Base-by-base conservation (phyloP, 2,113 vertebrate genomes). In the Upupa epops region DNA sequence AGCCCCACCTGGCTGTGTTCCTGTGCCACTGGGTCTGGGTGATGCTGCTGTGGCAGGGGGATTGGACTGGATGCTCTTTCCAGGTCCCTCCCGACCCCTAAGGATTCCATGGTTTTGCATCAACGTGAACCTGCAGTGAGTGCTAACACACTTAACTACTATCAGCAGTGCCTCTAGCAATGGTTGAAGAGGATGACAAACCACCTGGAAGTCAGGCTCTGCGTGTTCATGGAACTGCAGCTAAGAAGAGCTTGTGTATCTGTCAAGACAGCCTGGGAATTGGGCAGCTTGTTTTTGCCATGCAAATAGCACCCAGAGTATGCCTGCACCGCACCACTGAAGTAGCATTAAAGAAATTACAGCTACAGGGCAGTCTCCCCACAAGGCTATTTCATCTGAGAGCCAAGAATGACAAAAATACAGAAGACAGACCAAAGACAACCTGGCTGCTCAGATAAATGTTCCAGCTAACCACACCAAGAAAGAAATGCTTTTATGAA, bases 401-500 rank as follows among this genome's bases (percentile, higher is more conserved):
- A 89, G 88, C 80, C 80, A 92, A 90, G 80, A 92, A 95, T 54
- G 37, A 42, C 64, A 78, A 75, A 91, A 94, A 86, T 40, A 93
- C 3, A 82, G 28, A 61, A 87, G 59, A 78, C 1, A 91, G 79
- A 95, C 92, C 70, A 88, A 95, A 92, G 86, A 88, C 58, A 93
- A 83, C 54, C 31, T 77, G 83, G 86, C 56, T 86, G 32, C 78
- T 90, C 79, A 91, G 88, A 90, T 79, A 88, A 88, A 65, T 37
- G 64, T 66, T 88, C 64, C 60, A 42, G 55, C 87, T 88, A 93
- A 92, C 93, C 79, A 82, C 87, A 89, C 55, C 64, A 92, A 89
- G 82, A 86, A 87, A 85, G 31, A 93, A 94, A 85, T 36, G 64
- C 88, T 88, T 78, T 94, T 86, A 94, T 88, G 88, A 71, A 94